Evolutionary conservation across 2,888 invertebrate species (phyloP), one percentile per base, ranked within the genome.

Genomic region (Drosophila mercatorum): DNA sequence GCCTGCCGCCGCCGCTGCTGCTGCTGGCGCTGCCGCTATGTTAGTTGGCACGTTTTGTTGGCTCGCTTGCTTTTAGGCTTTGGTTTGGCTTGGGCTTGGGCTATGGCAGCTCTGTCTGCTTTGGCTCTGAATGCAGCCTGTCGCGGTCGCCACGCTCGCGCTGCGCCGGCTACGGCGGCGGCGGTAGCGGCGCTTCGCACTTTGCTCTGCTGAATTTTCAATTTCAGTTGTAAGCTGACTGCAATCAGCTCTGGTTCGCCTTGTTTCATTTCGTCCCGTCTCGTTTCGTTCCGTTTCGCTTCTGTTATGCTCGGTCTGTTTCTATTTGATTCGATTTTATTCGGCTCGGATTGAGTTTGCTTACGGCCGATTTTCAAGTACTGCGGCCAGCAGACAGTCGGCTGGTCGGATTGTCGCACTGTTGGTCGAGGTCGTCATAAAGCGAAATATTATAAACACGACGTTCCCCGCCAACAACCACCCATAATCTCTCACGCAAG

Each of bases 221-320:
- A 91, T 91, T 87, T 91, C 88, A 91, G 91, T 91, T 91, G 91
- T 91, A 91, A 91, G 91, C 91, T 90, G 91, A 91, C 91, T 91
- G 91, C 91, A 91, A 91, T 91, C 91, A 91, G 91, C 91, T 90
- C 88, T 91, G 91, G 91, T 90, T 91, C 91, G 91, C 87, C 85
- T 86, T 59, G 52, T 58, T 69, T 76, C 68, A 69, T 63, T 60
- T 51, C 44, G 62, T 62, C 31, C 58, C 40, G 34, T 49, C 17
- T 61, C 38, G 26, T 49, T 8, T 44, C 70, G 60, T 70, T 69
- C 63, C 74, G 65, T 67, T 70, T 38, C 61, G 55, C 74, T 72
- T 46, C 26, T 46, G 26, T 46, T 55, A 63, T 53, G 46, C 58
- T 38, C 46, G 46, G 58, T 56, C 36, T 22, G 47, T 58, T 58